Conservation (phyloP, 2,797 vertebrate genomes). For the Sandelia bainsii region DNA sequence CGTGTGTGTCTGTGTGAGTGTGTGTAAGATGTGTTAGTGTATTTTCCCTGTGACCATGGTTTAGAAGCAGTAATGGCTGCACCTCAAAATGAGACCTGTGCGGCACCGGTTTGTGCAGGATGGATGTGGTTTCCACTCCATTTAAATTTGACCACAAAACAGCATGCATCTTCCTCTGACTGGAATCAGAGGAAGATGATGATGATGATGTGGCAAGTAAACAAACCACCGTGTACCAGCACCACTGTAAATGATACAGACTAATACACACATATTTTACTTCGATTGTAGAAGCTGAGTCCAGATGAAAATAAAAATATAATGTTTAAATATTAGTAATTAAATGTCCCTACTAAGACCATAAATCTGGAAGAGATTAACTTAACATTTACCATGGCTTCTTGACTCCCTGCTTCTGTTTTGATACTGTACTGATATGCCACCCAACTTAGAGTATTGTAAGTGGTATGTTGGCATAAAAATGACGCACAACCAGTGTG, state of each 20-base stretch:
- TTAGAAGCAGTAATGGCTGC: constrained; percentile 1
- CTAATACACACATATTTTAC: constrained; percentile 3
- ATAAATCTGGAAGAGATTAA: background rate
- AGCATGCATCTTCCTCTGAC: background rate
- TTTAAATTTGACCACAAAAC: constrained; percentile 9
- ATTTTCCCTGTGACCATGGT: constrained; percentile 15
- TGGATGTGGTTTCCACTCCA: background rate
- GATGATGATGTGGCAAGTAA: background rate
- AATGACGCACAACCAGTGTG: background rate
- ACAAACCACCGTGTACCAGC: background rate
- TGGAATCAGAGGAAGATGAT: no score
- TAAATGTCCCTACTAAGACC: background rate
- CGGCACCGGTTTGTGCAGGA: background rate
- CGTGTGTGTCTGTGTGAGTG: background rate
- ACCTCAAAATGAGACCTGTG: constrained; percentile 1
- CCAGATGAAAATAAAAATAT: background rate
- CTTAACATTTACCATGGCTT: constrained; percentile 3
- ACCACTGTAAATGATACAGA: background rate
- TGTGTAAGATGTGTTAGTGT: background rate
- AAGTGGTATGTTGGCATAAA: background rate
- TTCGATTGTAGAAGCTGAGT: background rate
- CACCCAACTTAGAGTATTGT: background rate
- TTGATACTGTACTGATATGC: background rate
- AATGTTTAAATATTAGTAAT: no score
- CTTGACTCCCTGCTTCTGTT: background rate